These are phyloP conservation scores for Oxygymnocypris stewartii DNA, from an alignment of 2,113 vertebrate species.

Conservation along the genomic window DNA sequence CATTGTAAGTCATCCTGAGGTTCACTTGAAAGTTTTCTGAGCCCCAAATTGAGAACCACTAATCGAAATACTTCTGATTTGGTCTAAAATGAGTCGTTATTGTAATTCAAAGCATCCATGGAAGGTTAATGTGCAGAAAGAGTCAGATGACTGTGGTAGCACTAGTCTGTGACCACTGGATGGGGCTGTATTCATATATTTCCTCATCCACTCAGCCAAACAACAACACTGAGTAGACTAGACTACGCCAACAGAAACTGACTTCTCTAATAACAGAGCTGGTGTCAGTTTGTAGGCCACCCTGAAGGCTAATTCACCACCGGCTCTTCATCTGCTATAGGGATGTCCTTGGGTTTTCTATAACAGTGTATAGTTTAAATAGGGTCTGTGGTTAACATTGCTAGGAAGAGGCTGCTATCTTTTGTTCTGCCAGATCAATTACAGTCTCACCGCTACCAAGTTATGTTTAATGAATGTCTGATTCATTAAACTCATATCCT, in stretches of 20 bases:
- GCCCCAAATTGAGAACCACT: not conserved
- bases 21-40: not conserved
- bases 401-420: not conserved
- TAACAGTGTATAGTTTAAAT: not conserved
- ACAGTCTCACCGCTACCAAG: not conserved
- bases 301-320: not conserved
- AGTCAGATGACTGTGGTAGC: not conserved
- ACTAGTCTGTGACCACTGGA: slow-evolving; percentile 25
- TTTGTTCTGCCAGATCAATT: not conserved
- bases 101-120: not conserved
- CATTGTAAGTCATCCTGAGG: not conserved
- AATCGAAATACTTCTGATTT: not conserved
- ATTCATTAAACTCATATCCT: not conserved
- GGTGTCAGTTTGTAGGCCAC: not conserved
- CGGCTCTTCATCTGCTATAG: not conserved
- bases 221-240: not conserved
- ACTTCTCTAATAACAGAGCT: not conserved
- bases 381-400: not conserved
- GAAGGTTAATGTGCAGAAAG: not conserved
- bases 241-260: not conserved
- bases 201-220: not conserved
- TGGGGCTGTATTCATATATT: slow-evolving; percentile 20
- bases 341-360: not conserved
- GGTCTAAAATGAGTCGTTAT: not conserved
- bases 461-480: too few species aligned